Percentiles rank a stretch among this genome's conserved stretches.
phyloP scores from a whole-genome alignment of 2,797 vertebrate genomes.

The Eulemur albifrons region DNA sequence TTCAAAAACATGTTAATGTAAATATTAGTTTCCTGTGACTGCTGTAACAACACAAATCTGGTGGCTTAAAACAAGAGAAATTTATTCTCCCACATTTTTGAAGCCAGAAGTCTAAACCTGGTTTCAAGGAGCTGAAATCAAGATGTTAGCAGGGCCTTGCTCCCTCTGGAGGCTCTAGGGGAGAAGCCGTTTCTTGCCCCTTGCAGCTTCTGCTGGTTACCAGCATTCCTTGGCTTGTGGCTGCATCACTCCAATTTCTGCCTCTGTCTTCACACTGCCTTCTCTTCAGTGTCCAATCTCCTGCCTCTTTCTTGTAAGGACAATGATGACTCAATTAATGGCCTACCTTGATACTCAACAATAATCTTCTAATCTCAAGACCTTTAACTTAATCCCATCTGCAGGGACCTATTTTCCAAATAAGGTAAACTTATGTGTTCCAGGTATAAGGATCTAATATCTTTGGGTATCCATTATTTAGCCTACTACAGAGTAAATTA shows the following conservation, averaged over 20 bases:
- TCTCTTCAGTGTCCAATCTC: background rate
- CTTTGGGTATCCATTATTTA: background rate
- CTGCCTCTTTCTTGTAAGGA: background rate
- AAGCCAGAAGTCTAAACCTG: background rate
- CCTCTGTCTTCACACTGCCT: background rate
- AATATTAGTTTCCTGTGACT: background rate
- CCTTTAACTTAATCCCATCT: background rate
- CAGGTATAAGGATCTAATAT: background rate
- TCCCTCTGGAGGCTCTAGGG: background rate
- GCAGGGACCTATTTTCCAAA: conserved; percentile 9
- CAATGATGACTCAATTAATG: background rate
- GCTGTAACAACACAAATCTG: background rate
- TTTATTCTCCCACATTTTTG: background rate
- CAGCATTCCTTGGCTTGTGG: background rate
- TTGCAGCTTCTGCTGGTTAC: background rate
- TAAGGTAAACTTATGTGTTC: background rate
- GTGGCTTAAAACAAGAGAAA: background rate
- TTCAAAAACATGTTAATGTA: background rate
- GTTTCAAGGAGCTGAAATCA: background rate
- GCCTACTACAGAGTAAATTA: background rate
- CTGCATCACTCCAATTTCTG: background rate
- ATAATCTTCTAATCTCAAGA: background rate
- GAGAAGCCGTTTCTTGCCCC: background rate
- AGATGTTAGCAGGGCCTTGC: background rate
- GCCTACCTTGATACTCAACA: background rate